Conservation (phyloP, 2,888 invertebrate species). For the Margaritifera margaritifera region DNA sequence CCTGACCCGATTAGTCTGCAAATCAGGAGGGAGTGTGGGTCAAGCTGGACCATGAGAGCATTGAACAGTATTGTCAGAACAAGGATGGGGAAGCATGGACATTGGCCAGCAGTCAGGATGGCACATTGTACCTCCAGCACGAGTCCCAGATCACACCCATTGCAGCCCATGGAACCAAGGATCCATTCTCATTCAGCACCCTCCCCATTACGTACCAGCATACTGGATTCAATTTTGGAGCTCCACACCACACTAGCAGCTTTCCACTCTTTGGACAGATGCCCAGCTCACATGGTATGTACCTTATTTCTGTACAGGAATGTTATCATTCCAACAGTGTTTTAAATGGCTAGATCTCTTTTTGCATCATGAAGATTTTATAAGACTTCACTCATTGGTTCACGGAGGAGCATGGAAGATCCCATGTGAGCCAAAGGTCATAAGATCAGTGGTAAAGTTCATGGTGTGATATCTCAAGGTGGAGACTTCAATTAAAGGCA, state of each 20-base stretch:
- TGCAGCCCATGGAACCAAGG: constrained; percentile 39
- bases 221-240: constrained; percentile 77
- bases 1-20: constrained; percentile 78
- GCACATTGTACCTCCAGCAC: constrained; percentile 79
- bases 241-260: constrained; percentile 9
- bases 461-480: too few relatives aligned
- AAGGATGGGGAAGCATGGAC: constrained; percentile 83
- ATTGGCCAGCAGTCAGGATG: constrained; percentile 79
- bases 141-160: constrained; percentile 72
- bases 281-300: too few relatives aligned
- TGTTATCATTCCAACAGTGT: too few relatives aligned
- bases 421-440: too few relatives aligned
- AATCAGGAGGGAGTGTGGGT: constrained; percentile 98
- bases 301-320: too few relatives aligned
- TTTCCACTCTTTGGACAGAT: too few relatives aligned
- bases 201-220: constrained; percentile 61
- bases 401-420: too few relatives aligned
- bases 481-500: too few relatives aligned
- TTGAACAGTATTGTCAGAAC: constrained; percentile 80
- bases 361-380: too few relatives aligned
- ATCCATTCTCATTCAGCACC: constrained; percentile 59
- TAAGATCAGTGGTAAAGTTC: too few relatives aligned
- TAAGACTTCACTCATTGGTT: too few relatives aligned
- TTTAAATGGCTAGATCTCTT: too few relatives aligned
- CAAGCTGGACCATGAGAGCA: constrained; percentile 84